phyloP scores from a whole-genome alignment of 2,888 invertebrate genomes.

The Ochropacha duplaris region DNA sequence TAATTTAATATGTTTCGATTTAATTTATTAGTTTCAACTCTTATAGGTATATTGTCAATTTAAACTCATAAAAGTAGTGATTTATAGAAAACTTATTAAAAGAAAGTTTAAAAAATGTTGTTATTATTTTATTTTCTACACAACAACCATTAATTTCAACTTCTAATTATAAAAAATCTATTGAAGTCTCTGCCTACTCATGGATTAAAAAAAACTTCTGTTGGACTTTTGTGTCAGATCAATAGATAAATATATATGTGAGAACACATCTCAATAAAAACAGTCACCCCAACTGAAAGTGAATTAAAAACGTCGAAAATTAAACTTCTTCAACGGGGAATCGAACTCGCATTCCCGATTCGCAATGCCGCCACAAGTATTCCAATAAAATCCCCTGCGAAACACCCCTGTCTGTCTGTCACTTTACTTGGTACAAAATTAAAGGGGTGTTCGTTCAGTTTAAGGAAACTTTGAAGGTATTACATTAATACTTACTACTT shows the following conservation, averaged over 20 bases:
- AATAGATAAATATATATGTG: too few species aligned
- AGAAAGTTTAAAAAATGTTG: conserved; percentile 49
- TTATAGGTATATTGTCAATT: conserved; percentile 27
- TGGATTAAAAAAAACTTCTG: too few species aligned
- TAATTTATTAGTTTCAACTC: too few species aligned
- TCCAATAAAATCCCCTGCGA: conserved; percentile 59
- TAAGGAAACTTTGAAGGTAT: background rate
- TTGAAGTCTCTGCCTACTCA: too few species aligned
- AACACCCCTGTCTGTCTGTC: conserved; percentile 24
- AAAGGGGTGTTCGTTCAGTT: conserved; percentile 47
- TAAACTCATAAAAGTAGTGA: conserved; percentile 54
- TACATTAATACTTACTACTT: background rate
- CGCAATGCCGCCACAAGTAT: conserved; percentile 66
- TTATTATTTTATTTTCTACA: conserved; percentile 28
- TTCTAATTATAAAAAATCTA: too few species aligned
- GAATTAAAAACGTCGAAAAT: conserved; percentile 45
- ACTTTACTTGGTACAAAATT: conserved; percentile 19
- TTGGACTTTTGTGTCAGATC: too few species aligned
- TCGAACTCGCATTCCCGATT: conserved; percentile 68
- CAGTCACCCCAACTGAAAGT: conserved; percentile 5
- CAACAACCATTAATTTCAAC: too few species aligned
- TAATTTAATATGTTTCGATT: background rate
- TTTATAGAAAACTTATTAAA: conserved; percentile 68
- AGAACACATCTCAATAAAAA: background rate
- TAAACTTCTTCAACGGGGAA: conserved; percentile 45